phyloP scores from a whole-genome alignment of 1,140 invertebrate genomes.

The Aphaenogaster ashmeadi region DNA sequence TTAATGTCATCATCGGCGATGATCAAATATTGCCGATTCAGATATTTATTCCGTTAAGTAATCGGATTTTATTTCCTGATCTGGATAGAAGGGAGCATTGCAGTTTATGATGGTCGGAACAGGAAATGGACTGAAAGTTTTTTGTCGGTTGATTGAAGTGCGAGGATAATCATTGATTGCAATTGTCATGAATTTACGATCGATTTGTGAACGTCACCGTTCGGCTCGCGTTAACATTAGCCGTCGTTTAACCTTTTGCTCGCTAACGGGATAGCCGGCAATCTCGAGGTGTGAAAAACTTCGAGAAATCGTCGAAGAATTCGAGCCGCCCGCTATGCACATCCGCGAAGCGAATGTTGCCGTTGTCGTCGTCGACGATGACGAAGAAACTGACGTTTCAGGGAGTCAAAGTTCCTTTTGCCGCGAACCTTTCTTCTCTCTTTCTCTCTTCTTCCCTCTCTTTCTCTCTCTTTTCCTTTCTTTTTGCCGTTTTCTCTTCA shows the following conservation, averaged over 20 bases:
- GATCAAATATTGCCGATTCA: neutral
- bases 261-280: conserved; percentile 47
- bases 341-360: conserved; percentile 17
- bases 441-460: conserved; percentile 10
- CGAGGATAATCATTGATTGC: conserved; percentile 37
- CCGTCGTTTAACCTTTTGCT: conserved; percentile 51
- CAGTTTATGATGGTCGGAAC: conserved; percentile 2
- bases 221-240: conserved; percentile 49
- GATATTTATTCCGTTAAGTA: neutral
- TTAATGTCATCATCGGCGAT: neutral
- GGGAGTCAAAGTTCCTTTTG: conserved; percentile 65
- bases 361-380: conserved; percentile 39
- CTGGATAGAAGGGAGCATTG: neutral
- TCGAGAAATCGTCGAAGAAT: conserved; percentile 56
- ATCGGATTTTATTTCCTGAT: neutral
- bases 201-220: conserved; percentile 50
- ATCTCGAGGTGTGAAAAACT: conserved; percentile 56
- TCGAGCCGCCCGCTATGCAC: conserved; percentile 58
- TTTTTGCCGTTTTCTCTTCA: conserved; percentile 31
- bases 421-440: conserved; percentile 42
- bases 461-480: conserved; percentile 10
- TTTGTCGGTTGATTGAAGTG: neutral
- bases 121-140: conserved; percentile 14
- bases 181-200: conserved; percentile 38
- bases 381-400: conserved; percentile 60